phyloP scores from a whole-genome alignment of 2,888 invertebrate species.

The Leptopterna dolabrata region DNA sequence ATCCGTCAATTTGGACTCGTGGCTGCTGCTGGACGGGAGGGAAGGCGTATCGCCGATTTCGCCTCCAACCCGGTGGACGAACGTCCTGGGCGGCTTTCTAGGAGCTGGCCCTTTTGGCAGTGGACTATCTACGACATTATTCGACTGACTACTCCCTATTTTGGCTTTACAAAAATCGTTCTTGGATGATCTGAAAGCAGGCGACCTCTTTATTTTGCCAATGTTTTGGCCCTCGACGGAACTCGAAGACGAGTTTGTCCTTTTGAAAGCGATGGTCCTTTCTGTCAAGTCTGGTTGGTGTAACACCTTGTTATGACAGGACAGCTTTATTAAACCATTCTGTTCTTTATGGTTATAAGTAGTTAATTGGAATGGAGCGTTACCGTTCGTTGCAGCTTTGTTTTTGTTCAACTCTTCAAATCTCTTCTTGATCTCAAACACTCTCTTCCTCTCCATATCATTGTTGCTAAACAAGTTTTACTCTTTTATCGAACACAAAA shows the following conservation, averaged over 20 bases:
- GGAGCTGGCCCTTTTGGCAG: slow-evolving; percentile 79
- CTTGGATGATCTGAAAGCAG: slow-evolving; percentile 45
- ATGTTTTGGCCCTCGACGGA: not conserved
- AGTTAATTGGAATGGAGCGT: not conserved
- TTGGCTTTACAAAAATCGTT: slow-evolving; percentile 20
- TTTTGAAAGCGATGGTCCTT: not conserved
- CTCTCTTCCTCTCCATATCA: slow-evolving; percentile 63
- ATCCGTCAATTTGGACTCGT: not conserved
- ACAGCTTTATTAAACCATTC: not conserved
- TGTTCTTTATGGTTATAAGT: not conserved
- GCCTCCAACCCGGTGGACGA: slow-evolving; percentile 64
- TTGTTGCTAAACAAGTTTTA: slow-evolving; percentile 50
- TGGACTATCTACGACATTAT: slow-evolving; percentile 75
- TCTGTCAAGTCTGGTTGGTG: not conserved
- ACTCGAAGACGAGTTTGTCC: not conserved
- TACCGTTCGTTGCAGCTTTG: slow-evolving; percentile 5
- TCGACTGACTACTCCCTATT: slow-evolving; percentile 65
- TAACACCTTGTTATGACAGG: not conserved
- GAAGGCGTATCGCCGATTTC: not conserved
- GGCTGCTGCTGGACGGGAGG: not conserved
- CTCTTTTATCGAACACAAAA: not conserved
- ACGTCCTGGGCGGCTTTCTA: slow-evolving; percentile 79
- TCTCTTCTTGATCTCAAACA: slow-evolving; percentile 63
- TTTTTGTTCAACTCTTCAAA: slow-evolving; percentile 62
- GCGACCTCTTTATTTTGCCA: slow-evolving; percentile 35